Percentiles rank a stretch among this genome's conserved stretches.
phyloP scores from a whole-genome alignment of 2,113 vertebrate genomes.

The Sisor rabdophorus region DNA sequence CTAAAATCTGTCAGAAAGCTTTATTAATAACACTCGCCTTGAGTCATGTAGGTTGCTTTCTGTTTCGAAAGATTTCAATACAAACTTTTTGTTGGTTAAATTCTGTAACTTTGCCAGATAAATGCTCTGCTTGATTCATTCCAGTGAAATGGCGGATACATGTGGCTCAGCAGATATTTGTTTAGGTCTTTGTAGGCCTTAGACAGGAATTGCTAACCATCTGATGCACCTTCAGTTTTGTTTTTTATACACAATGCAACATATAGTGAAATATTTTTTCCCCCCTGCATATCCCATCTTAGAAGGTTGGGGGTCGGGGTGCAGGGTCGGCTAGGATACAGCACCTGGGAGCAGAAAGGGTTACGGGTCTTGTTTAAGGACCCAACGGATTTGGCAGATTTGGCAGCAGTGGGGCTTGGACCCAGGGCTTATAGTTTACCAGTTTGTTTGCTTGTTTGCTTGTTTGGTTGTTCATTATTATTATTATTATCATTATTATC shows the following conservation, averaged over 20 bases:
- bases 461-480: too few species aligned
- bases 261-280: background rate
- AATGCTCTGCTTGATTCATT: background rate
- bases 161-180: background rate
- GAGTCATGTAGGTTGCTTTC: constrained; percentile 20
- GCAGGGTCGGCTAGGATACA: too few species aligned
- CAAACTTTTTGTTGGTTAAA: background rate
- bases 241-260: background rate
- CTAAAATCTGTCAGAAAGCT: constrained; percentile 9
- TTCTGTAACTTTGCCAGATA: background rate
- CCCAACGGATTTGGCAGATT: too few species aligned
- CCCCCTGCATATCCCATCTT: too few species aligned
- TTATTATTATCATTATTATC: too few species aligned
- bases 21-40: constrained; percentile 13
- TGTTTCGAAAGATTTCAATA: background rate
- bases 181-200: background rate
- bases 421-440: too few species aligned
- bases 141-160: background rate
- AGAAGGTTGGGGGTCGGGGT: too few species aligned
- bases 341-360: too few species aligned
- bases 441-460: too few species aligned
- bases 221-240: background rate
- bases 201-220: background rate
- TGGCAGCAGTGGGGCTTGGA: too few species aligned
- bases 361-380: too few species aligned